Base-by-base conservation (phyloP, 2,888 invertebrate species). In the Alloscopus bannaensis region DNA sequence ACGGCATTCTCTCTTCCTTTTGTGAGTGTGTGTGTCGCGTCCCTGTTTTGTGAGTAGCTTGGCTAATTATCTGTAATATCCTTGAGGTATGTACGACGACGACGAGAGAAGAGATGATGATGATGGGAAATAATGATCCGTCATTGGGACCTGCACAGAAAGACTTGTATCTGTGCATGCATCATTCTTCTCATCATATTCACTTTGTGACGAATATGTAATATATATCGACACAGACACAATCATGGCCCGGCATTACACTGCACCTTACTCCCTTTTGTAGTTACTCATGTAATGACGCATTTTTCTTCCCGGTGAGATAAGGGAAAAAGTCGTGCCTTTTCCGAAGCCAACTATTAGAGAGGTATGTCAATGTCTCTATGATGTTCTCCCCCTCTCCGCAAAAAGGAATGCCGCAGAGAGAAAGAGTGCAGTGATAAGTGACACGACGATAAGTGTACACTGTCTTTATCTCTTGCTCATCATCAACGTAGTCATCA, bases 21-120 rank as follows among this genome's bases (percentile, higher is more conserved):
- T n/a, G n/a, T n/a, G n/a, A n/a, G n/a, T n/a, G n/a, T n/a, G n/a
- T n/a, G n/a, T n/a, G n/a, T n/a, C n/a, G n/a, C n/a, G n/a, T n/a
- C n/a, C n/a, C 68, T 52, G 24, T 60, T 45, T 45, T 45, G 45
- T 72, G 72, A 72, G 65, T 72, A 72, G 72, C 62, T 55, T 28
- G 28, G 72, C 72, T 72, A 72, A 72, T 72, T 72, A 65, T 72
- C 72, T 72, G 40, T 72, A 72, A 72, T 72, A 72, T 72, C 72
- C 64, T 72, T 36, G 65, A 72, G 72, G 64, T 64, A 64, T 28
- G 55, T 59, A 60, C 62, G 50, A 28, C 18, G 11, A 36, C n/a
- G 26, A 70, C 20, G 57, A 69, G 8, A 8, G n/a, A 70, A 13
- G 45, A 60, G 47, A 65, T 52, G 62, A 52, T 18, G 28, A 62